These are phyloP conservation scores for Oryzias sinensis DNA, from an alignment of 2,797 vertebrate genomes.

Conservation along the genomic window DNA sequence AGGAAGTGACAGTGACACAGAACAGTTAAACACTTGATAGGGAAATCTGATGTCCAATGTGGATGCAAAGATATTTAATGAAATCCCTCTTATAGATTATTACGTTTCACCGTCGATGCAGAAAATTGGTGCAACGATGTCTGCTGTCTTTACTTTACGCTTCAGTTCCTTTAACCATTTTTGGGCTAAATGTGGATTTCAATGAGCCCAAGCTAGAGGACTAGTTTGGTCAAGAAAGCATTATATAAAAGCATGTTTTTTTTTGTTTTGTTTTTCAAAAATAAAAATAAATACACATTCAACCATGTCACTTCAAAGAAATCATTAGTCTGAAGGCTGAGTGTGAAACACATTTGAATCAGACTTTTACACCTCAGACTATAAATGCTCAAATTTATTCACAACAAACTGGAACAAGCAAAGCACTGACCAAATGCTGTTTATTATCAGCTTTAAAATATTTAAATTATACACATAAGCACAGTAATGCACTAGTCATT, in stretches of 20 bases:
- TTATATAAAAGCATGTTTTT: conserved; percentile 10
- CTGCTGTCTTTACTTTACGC: conserved; percentile 38
- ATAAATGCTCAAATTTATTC: neutral
- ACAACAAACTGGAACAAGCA: neutral
- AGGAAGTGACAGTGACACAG: conserved; percentile 67
- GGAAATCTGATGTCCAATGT: conserved; percentile 28
- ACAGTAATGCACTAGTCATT: too few species aligned
- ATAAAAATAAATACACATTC: neutral
- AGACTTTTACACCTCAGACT: neutral
- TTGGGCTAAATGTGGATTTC: conserved; percentile 62
- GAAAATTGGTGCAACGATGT: conserved; percentile 27
- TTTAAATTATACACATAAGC: too few species aligned
- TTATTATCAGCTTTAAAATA: too few species aligned
- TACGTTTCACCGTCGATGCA: neutral
- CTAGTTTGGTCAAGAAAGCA: conserved; percentile 27
- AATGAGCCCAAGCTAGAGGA: conserved; percentile 35
- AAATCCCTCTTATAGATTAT: neutral
- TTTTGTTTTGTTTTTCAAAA: conserved; percentile 1
- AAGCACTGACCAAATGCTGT: too few species aligned
- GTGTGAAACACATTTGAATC: neutral
- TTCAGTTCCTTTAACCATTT: conserved; percentile 57
- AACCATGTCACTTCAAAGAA: neutral
- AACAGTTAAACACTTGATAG: conserved; percentile 24
- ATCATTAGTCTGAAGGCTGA: neutral
- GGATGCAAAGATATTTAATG: neutral